These are phyloP conservation scores for Rhopalosiphum padi DNA, from an alignment of 1,140 invertebrate genomes.

Conservation along the genomic window DNA sequence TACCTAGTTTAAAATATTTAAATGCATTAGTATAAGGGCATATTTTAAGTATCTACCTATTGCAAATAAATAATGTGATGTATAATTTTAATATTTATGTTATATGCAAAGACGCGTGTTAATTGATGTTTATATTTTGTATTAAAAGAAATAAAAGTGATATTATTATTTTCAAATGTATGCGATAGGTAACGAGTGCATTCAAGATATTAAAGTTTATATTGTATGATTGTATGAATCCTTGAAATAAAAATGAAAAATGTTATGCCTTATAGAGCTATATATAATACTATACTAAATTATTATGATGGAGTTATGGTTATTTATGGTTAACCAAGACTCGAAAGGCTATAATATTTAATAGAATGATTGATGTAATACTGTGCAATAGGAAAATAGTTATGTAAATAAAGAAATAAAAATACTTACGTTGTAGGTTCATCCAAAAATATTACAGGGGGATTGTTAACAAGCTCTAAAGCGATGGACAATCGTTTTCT, in stretches of 20 bases:
- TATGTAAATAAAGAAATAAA: background rate
- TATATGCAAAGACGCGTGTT: background rate
- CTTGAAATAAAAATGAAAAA: too few species aligned
- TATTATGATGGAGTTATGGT: background rate
- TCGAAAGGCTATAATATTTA: background rate
- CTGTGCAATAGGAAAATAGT: background rate
- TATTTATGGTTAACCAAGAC: too few species aligned
- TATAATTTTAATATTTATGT: background rate
- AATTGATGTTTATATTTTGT: background rate
- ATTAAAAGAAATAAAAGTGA: too few species aligned
- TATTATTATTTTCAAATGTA: too few species aligned
- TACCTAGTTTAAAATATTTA: too few species aligned
- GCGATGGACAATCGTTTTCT: constrained; percentile 90
- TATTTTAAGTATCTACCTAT: background rate
- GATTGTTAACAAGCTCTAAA: constrained; percentile 92
- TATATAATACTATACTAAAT: too few species aligned
- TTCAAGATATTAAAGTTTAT: too few species aligned
- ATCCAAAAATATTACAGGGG: constrained; percentile 86
- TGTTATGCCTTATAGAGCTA: too few species aligned
- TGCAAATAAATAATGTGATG: background rate
- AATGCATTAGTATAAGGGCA: too few species aligned
- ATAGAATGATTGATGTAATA: background rate
- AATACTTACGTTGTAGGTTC: constrained; percentile 81
- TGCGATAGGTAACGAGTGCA: too few species aligned
- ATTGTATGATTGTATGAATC: too few species aligned